These are phyloP conservation scores for Numenius phaeopus DNA, from an alignment of 2,797 vertebrate species.

Conservation along the genomic window DNA sequence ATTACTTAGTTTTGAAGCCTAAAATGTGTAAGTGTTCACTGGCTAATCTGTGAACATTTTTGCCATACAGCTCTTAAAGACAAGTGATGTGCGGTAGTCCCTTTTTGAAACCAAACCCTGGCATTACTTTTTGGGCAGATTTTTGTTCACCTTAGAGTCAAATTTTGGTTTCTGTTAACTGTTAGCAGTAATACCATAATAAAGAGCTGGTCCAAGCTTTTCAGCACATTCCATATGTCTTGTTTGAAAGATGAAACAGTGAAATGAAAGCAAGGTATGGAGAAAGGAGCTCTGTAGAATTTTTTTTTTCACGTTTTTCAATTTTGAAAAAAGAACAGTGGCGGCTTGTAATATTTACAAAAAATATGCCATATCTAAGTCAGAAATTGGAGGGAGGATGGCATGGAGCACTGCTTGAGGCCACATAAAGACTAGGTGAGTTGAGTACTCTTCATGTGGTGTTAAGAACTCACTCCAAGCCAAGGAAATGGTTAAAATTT, in stretches of 20 bases:
- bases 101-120: neutral
- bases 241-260: neutral
- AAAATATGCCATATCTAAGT: neutral
- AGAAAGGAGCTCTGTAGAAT: neutral
- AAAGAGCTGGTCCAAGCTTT: neutral
- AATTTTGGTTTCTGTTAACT: neutral
- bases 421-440: neutral
- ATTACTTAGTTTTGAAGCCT: neutral
- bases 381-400: neutral
- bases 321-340: neutral
- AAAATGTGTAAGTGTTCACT: neutral
- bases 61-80: neutral
- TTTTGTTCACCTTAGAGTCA: neutral
- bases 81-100: neutral
- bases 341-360: neutral
- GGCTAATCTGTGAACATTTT: neutral
- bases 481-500: neutral
- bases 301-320: neutral
- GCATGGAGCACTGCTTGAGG: neutral
- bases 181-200: neutral
- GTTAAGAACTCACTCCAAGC: neutral
- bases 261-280: neutral
- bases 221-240: neutral
- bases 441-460: rapidly evolving
- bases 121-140: neutral